Percentiles rank a stretch among this genome's conserved stretches.
Conservation (phyloP, 2,113 vertebrate genomes). For the Tauraco erythrolophus region DNA sequence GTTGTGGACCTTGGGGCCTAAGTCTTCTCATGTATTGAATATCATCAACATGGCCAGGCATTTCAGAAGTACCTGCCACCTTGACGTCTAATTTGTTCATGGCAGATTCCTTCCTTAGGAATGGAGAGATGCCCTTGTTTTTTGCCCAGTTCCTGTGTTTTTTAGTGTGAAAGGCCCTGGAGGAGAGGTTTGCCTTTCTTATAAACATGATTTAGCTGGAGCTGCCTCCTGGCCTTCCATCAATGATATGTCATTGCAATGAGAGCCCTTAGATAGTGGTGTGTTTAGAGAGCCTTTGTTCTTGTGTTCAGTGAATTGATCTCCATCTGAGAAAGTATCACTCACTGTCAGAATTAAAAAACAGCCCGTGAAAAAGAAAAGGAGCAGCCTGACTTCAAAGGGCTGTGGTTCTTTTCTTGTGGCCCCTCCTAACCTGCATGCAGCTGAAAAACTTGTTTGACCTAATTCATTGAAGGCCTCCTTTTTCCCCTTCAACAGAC, state of each 20-base stretch:
- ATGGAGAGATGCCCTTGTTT: neutral
- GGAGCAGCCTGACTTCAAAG: conserved; percentile 68
- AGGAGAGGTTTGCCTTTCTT: neutral
- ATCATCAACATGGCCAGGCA: neutral
- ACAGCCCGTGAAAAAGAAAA: conserved; percentile 27
- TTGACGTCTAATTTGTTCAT: neutral
- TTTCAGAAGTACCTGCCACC: neutral
- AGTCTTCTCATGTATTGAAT: neutral
- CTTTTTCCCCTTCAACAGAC: conserved; percentile 33
- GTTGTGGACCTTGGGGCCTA: fast-evolving
- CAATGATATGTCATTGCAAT: neutral
- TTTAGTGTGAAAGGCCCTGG: neutral
- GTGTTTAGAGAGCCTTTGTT: conserved; percentile 33
- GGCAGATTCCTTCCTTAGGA: neutral
- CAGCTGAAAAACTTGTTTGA: conserved; percentile 63
- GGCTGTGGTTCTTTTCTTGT: conserved; percentile 74
- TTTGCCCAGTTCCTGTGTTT: neutral
- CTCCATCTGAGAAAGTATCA: conserved; percentile 44
- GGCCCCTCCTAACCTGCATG: conserved; percentile 59
- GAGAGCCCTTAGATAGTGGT: neutral
- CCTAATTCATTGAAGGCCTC: conserved; percentile 47
- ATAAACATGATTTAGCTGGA: neutral
- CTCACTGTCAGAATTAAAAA: conserved; percentile 51
- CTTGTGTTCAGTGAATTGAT: neutral
- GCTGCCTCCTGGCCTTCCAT: conserved; percentile 25